Base-by-base conservation (phyloP, 2,888 invertebrate species). In the Microctonus hyperodae region DNA sequence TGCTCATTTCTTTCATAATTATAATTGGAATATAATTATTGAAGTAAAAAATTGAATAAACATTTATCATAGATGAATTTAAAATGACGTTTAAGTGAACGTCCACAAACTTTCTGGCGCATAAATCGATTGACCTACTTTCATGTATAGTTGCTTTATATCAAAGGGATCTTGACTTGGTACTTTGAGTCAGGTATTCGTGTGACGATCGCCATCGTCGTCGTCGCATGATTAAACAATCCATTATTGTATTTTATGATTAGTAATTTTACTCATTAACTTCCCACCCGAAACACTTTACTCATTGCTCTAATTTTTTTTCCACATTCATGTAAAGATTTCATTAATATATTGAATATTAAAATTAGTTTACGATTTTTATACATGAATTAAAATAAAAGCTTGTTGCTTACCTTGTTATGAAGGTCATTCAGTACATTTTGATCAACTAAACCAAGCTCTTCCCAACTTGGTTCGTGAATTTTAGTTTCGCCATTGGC, bases 391-490 rank as follows among this genome's bases (percentile, higher is more conserved):
- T 20, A 11, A 11, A 25, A 22, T 5, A 28, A 28, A 28, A 28
- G 7, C 28, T 35, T 1, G 9, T 51, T n/a, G 80, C 86, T 86
- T 83, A 92, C 92, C 87, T 90, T 91, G 70, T 90, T 91, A 74
- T 90, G 90, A 56, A 92, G 85, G 77, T 92, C 90, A 72, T 88
- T 86, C 22, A 90, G 80, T 5, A 90, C 87, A 67, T 88, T 87
- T 67, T 86, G 85, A 58, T 89, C 88, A 13, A 92, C 87, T 31
- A 90, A 83, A 7, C 86, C 88, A 44, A 90, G 79, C 37, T 89
- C 89, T 75, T 91, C 90, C 90, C 91, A 90, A 37, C 81, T 76
- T 64, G 82, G 63, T 63, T 82, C 82, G 5, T 73, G 73, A 0
- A 65, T 55, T 51, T 50, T 58, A n/a, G 13, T 20, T 33, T 67